Evolutionary conservation across 2,888 invertebrate species (phyloP), one percentile per base, ranked within the genome.

Genomic region (Lochmaea crataegi): DNA sequence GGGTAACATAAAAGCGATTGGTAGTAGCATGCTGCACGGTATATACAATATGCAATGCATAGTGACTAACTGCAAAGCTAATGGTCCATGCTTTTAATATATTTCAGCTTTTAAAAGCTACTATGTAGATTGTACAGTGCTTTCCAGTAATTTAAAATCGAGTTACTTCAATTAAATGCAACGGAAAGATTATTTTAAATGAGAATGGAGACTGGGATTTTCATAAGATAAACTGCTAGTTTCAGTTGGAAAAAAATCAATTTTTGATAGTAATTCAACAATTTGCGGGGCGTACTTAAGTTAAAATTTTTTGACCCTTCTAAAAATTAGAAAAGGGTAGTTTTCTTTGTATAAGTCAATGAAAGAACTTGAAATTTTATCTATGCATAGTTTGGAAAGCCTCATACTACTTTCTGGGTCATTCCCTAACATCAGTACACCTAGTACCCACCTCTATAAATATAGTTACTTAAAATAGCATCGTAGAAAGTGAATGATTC

Each of bases 51-150:
- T 57, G 32, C n/a, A 56, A 2, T 57, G 51, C 26, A 41, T 26
- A 18, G 16, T 61, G n/a, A 66, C 66, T 66, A 56, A 56, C 56
- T 66, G 53, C 66, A 16, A 61, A 41, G 57, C 66, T 66, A 66
- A 66, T 66, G 56, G 38, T 56, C 41, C 66, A 66, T 38, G 56
- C 66, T 57, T 66, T 66, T 38, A 66, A 32, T 66, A 12, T 51
- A 65, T 51, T 57, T 16, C 7, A 66, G 57, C 66, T 57, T 57
- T 66, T 66, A 66, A 66, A 66, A 66, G 56, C 42, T 66, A n/a
- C 32, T 32, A 26, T 53, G 51, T 65, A 51, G 38, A 65, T 65
- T 26, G 48, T 32, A 53, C 11, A 38, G 65, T 38, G 53, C 51
- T 51, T 65, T 65, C 1, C 58, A 58, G 58, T 38, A 58, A n/a